phyloP scores from a whole-genome alignment of 1,140 invertebrate genomes.

The Adoxophyes honmai region DNA sequence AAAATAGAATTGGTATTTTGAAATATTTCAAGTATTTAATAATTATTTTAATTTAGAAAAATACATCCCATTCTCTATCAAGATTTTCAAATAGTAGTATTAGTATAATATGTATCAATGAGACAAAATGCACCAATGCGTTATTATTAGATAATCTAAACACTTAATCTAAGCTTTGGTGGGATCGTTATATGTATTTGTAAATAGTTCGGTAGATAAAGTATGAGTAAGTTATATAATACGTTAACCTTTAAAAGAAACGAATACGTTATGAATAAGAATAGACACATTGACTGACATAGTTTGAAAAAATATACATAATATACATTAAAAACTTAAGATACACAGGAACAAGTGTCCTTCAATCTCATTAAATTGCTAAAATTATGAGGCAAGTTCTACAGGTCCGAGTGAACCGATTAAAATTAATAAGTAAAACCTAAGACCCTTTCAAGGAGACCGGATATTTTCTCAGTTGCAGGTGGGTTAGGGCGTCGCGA shows the following conservation, averaged over 20 bases:
- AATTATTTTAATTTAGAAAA: conserved; percentile 30
- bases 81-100: conserved; percentile 22
- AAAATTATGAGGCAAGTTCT: conserved; percentile 11
- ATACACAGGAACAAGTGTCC: conserved; percentile 4
- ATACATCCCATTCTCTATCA: conserved; percentile 35
- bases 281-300: background rate
- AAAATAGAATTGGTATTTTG: no score
- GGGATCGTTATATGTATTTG: conserved; percentile 63
- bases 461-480: background rate
- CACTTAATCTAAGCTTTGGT: conserved; percentile 73
- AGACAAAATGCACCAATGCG: conserved; percentile 13
- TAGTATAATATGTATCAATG: conserved; percentile 31
- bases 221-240: conserved; percentile 15
- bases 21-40: no score
- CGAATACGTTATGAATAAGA: background rate
- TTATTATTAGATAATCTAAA: conserved; percentile 33
- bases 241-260: conserved; percentile 5
- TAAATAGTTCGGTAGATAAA: conserved; percentile 55
- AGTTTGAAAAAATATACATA: conserved; percentile 8
- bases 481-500: background rate
- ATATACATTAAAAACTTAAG: conserved; percentile 9
- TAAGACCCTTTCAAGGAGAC: conserved; percentile 7
- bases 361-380: conserved; percentile 15
- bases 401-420: background rate
- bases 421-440: conserved; percentile 1